phyloP scores from a whole-genome alignment of 2,797 vertebrate species.

The Mastacembelus armatus region DNA sequence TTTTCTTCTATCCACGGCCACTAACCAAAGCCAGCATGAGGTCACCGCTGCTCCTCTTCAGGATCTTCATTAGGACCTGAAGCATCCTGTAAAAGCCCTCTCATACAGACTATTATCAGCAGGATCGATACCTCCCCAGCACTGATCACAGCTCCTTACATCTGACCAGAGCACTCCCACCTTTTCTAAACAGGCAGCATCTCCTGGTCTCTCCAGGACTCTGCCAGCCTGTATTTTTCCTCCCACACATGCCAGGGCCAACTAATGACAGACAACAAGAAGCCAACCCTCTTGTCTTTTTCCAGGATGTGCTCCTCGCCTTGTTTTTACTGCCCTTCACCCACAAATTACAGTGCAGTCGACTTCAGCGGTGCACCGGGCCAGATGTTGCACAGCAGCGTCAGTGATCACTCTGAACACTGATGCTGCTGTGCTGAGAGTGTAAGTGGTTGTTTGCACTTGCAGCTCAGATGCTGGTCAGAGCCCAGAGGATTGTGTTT shows the following conservation, averaged over 20 bases:
- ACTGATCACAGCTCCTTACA: conserved; percentile 43
- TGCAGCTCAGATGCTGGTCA: background rate
- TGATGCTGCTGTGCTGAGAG: conserved; percentile 62
- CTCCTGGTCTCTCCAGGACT: background rate
- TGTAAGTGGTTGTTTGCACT: conserved; percentile 33
- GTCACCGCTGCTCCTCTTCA: conserved; percentile 5
- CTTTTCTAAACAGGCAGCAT: conserved; percentile 14
- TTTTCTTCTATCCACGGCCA: conserved; percentile 51
- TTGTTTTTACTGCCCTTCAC: conserved; percentile 54
- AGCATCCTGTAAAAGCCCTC: conserved; percentile 30
- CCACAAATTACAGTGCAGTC: conserved; percentile 77
- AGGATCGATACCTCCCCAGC: conserved; percentile 50
- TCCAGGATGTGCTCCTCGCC: conserved; percentile 19
- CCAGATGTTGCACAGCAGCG: conserved; percentile 75
- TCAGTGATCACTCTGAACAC: conserved; percentile 40
- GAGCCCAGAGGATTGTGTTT: background rate
- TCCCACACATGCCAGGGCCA: conserved; percentile 54
- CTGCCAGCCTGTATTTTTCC: conserved; percentile 29
- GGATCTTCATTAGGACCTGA: conserved; percentile 44
- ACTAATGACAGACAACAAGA: conserved; percentile 67
- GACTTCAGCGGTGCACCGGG: conserved; percentile 15
- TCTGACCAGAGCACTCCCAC: too few relatives aligned
- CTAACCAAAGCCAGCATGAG: conserved; percentile 31
- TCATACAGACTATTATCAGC: conserved; percentile 30
- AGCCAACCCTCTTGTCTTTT: conserved; percentile 43